These are phyloP conservation scores for Acleris holmiana DNA, from an alignment of 2,888 invertebrate species.

Conservation along the genomic window DNA sequence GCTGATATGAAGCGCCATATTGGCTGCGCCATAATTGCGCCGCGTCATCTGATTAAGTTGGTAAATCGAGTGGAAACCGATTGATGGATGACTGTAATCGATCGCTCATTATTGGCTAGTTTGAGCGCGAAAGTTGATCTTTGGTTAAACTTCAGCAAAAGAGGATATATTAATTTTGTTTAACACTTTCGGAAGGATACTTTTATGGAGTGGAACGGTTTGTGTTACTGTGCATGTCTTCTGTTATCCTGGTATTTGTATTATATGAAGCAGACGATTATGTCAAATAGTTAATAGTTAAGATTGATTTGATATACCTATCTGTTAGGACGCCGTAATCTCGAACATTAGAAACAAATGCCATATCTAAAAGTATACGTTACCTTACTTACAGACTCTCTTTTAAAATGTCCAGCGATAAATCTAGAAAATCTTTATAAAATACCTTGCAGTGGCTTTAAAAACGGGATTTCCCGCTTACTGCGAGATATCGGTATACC, in stretches of 20 bases:
- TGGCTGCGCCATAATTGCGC: conserved; percentile 38
- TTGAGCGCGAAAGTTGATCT: conserved; percentile 31
- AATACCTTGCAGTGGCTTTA: conserved; percentile 15
- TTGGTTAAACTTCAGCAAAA: conserved; percentile 5
- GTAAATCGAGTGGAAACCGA: conserved; percentile 41
- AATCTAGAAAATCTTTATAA: conserved; percentile 17
- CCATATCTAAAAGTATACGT: not conserved
- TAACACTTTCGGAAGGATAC: not conserved
- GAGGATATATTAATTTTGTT: conserved; percentile 24
- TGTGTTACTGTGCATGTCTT: not conserved
- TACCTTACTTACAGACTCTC: not conserved
- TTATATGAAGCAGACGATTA: not conserved
- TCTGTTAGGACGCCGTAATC: too few relatives aligned
- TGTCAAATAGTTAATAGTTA: too few relatives aligned
- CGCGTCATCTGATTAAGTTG: conserved; percentile 46
- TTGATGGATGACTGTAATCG: conserved; percentile 38
- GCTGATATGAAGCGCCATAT: conserved; percentile 34
- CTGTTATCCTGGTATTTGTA: not conserved
- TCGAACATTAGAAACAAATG: too few relatives aligned
- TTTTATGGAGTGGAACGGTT: not conserved
- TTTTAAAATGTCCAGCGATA: not conserved
- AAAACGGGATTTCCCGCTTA: not conserved
- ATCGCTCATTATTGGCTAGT: conserved; percentile 34
- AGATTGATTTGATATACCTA: too few relatives aligned
- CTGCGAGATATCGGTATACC: conserved; percentile 18